Base-by-base conservation (phyloP, 1,140 invertebrate species). In the Diuraphis noxia region DNA sequence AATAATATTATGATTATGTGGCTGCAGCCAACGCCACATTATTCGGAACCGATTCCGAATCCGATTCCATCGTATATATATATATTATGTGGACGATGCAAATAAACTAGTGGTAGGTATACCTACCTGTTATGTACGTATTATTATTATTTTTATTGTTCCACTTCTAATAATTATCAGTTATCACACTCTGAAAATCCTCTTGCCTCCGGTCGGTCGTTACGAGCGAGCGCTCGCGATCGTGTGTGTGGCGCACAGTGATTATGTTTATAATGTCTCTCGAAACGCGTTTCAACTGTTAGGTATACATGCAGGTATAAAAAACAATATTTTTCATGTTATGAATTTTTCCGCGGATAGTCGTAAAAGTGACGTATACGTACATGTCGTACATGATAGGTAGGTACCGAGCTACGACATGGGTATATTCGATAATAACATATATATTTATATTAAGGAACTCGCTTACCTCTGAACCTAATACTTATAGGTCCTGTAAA, bases 181-280 rank as follows among this genome's bases (percentile, higher is more conserved):
- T 84, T 49, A 49, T 86, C 41, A 49, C 43, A 49, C n/a, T 86
- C 41, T 49, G 43, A 36, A 52, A 86, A 86, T 86, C 85, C 84
- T 86, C 43, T 49, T 46, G 85, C 85, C 46, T 25, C 21, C 9
- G 84, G 84, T 10, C 30, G 34, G 85, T 49, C 84, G 84, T 86
- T 86, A 52, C 34, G 34, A 38, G 6, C 10, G 4, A 6, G n/a
- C 10, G 21, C n/a, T 19, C 34, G n/a, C 43, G 40, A 17, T 41
- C 34, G 36, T 81, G 34, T 38, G n/a, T 81, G 79, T 40, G 56
- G 56, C 56, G 56, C 10, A 4, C 56, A n/a, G 56, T 56, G 52
- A 30, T 56, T 56, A 56, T 72, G 52, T 56, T 56, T 56, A 56
- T 72, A n/a, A 40, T 82, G 36, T 82, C 38, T 41, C 38, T 41